phyloP scores from a whole-genome alignment of 2,888 invertebrate species.

The Macrophya alboannulata region DNA sequence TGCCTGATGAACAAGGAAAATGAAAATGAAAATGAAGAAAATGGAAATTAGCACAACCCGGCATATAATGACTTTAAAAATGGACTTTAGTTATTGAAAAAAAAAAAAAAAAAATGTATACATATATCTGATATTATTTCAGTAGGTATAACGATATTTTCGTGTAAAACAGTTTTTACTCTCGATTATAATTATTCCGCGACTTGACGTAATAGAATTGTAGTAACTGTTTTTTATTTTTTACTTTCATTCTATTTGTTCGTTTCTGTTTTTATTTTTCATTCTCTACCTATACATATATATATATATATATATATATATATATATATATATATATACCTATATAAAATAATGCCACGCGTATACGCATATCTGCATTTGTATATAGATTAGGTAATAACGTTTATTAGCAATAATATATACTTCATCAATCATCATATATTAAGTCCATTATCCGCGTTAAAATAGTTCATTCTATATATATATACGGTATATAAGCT shows the following conservation, averaged over 20 bases:
- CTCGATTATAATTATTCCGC: not conserved
- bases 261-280: conserved; percentile 8
- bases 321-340: no score
- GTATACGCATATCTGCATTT: not conserved
- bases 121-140: not conserved
- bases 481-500: conserved; percentile 23
- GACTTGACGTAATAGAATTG: not conserved
- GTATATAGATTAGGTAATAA: not conserved
- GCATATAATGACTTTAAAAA: not conserved
- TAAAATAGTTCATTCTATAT: conserved; percentile 29
- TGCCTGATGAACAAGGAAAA: not conserved
- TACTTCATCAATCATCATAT: conserved; percentile 12
- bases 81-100: not conserved
- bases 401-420: conserved; percentile 30
- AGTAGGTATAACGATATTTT: not conserved
- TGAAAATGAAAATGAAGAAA: not conserved
- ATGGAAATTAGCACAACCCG: not conserved
- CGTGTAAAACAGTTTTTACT: not conserved
- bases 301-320: no score
- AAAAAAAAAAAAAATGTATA: not conserved
- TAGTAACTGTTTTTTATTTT: not conserved
- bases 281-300: no score
- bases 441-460: conserved; percentile 24
- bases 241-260: conserved; percentile 1
- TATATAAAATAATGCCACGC: not conserved